Evolutionary conservation across 2,113 vertebrate genomes (phyloP).

Genomic region (Nothoprocta pentlandii): DNA sequence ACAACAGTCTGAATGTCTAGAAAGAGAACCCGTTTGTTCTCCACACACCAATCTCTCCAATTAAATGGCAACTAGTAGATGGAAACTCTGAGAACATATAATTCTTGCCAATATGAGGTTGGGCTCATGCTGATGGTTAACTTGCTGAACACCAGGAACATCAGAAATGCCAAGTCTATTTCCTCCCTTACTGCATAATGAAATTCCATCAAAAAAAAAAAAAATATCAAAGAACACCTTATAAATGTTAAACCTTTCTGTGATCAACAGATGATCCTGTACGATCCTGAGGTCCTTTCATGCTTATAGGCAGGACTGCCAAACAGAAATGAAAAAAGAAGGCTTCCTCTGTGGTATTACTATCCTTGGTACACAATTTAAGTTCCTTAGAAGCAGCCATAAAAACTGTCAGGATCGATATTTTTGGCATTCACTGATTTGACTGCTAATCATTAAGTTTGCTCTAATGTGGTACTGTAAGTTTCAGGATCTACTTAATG

Average conservation of each 20-base stretch:
- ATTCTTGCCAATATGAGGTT: slow-evolving; percentile 64
- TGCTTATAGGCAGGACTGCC: background rate
- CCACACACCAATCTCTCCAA: slow-evolving; percentile 31
- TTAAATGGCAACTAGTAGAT: slow-evolving; percentile 58
- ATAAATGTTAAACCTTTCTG: slow-evolving; percentile 22
- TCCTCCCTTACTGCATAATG: slow-evolving; percentile 74
- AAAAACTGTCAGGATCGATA: background rate
- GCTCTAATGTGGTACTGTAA: background rate
- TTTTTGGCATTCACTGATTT: background rate
- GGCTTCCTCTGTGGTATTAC: background rate
- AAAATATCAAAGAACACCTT: slow-evolving; percentile 55
- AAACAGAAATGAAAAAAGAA: background rate
- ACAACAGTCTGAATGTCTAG: slow-evolving; percentile 22
- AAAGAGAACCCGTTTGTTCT: slow-evolving; percentile 50
- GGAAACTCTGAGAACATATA: slow-evolving; percentile 72
- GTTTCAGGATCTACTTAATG: slow-evolving; percentile 11
- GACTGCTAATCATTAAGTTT: background rate
- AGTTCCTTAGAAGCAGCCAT: background rate
- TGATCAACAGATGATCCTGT: slow-evolving; percentile 62
- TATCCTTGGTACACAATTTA: background rate
- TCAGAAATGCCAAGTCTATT: slow-evolving; percentile 68
- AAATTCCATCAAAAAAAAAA: slow-evolving; percentile 52
- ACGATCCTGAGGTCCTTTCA: slow-evolving; percentile 13
- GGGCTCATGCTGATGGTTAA: slow-evolving; percentile 61
- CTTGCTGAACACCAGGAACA: slow-evolving; percentile 53